Percentiles rank a stretch among this genome's conserved stretches.
Evolutionary conservation across 2,888 invertebrate species (phyloP).

Genomic region (Dryococelus australis): DNA sequence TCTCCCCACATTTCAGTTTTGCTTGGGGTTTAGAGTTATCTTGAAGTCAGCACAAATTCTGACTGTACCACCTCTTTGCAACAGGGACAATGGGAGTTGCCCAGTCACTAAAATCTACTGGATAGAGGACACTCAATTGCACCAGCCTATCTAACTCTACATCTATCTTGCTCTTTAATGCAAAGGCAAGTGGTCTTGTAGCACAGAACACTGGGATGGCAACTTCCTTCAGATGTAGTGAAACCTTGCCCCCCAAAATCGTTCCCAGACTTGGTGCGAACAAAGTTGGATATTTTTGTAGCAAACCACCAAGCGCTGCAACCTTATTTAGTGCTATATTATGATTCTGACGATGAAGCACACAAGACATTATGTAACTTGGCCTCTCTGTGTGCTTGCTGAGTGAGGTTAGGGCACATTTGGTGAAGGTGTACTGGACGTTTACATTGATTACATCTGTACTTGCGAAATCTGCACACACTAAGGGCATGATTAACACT

Average conservation of each 20-base stretch:
- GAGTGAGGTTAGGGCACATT: too few relatives aligned
- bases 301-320: too few relatives aligned
- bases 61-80: background rate
- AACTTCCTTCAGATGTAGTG: too few relatives aligned
- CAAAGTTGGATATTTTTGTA: too few relatives aligned
- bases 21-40: constrained; percentile 27
- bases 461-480: background rate
- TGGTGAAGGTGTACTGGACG: background rate
- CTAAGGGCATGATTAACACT: background rate
- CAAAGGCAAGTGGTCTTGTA: too few relatives aligned
- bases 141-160: background rate
- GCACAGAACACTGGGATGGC: too few relatives aligned
- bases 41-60: background rate
- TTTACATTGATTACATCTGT: background rate
- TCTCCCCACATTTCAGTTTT: background rate
- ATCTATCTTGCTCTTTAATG: background rate
- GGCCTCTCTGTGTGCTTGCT: too few relatives aligned
- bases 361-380: too few relatives aligned
- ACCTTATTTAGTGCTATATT: background rate
- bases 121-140: background rate
- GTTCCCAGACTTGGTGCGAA: background rate
- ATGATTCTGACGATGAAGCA: background rate
- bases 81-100: background rate
- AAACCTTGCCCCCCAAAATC: background rate
- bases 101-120: background rate